Evolutionary conservation across 2,113 vertebrate genomes (phyloP).

Genomic region (Crotalus viridis): DNA sequence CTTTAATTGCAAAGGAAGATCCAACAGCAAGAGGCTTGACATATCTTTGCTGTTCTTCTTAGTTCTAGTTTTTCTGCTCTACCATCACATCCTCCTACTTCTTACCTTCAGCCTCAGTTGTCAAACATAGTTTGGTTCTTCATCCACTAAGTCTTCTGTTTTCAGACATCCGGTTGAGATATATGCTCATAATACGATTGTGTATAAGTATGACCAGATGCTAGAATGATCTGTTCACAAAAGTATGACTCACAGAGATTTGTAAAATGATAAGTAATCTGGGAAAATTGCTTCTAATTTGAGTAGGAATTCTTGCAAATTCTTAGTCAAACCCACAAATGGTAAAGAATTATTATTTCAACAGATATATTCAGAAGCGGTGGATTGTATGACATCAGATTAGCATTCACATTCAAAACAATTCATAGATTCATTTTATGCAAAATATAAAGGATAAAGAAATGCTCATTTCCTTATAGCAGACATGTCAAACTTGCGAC

Average conservation of each 20-base stretch:
- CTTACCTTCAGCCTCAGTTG: background rate
- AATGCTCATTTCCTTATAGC: background rate
- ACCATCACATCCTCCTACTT: background rate
- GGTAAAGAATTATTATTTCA: background rate
- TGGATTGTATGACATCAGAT: background rate
- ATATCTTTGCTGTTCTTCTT: background rate
- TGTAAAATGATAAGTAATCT: background rate
- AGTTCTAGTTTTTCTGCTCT: background rate
- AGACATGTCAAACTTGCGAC: too few species aligned
- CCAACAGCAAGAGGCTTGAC: background rate
- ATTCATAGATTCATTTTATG: background rate
- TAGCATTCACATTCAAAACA: background rate
- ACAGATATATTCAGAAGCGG: background rate
- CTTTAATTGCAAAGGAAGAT: background rate
- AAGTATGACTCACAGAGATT: background rate
- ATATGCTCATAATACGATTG: background rate
- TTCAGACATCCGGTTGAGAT: background rate
- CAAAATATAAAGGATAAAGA: background rate
- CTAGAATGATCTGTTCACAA: background rate
- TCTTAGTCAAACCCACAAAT: background rate
- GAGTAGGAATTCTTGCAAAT: background rate
- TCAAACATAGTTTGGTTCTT: background rate
- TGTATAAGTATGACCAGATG: background rate
- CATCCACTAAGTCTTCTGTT: background rate
- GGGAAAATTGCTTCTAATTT: background rate